Evolutionary conservation across 2,113 vertebrate genomes (phyloP).

Genomic region (Halcyon senegalensis): DNA sequence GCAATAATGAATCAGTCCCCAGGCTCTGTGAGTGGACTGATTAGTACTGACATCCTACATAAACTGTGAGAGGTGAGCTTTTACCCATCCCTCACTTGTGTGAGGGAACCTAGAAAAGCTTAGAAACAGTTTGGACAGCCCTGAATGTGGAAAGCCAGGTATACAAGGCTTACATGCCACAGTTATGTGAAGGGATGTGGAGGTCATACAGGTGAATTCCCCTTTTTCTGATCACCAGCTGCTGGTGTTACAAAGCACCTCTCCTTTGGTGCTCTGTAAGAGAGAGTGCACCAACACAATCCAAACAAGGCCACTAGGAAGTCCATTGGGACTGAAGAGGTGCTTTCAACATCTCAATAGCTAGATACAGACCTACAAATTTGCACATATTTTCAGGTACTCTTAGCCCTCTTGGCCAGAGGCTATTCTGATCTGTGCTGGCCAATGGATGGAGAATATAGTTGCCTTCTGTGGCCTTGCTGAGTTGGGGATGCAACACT

Average conservation of each 20-base stretch:
- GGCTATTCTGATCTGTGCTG: not conserved
- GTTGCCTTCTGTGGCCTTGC: not conserved
- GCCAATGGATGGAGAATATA: not conserved
- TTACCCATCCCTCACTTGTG: not conserved
- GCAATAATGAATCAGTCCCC: not conserved
- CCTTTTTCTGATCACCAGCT: not conserved
- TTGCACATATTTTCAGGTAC: not conserved
- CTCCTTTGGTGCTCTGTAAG: not conserved
- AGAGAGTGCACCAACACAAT: not conserved
- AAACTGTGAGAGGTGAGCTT: not conserved
- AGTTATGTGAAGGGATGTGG: not conserved
- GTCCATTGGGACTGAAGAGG: not conserved
- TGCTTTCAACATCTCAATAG: not conserved
- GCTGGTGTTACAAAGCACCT: not conserved
- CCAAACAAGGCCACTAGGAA: not conserved
- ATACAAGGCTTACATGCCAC: rapidly evolving
- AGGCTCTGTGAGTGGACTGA: not conserved
- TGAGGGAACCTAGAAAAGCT: not conserved
- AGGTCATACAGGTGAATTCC: not conserved
- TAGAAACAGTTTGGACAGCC: not conserved
- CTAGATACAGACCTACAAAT: not conserved
- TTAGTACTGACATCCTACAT: not conserved
- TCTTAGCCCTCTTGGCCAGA: not conserved
- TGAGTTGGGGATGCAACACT: not conserved
- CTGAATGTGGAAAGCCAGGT: not conserved